Evolutionary conservation across 1,140 invertebrate genomes (phyloP).

Genomic region (Mercenaria mercenaria): DNA sequence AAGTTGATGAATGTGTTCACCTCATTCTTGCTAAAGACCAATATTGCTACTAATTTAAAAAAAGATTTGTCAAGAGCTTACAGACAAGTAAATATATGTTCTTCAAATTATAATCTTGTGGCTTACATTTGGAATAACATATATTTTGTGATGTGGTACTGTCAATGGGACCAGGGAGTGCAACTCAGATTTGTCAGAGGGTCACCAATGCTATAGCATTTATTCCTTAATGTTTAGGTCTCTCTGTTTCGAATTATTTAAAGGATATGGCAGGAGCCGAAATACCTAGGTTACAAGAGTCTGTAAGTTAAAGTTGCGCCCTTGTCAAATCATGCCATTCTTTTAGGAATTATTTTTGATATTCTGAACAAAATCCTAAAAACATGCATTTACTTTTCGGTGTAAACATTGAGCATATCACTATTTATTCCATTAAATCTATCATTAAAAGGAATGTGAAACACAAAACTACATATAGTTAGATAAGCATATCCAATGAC

Average conservation of each 20-base stretch:
- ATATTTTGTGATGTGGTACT: not conserved
- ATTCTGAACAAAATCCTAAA: not conserved
- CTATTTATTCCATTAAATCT: not conserved
- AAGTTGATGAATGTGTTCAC: constrained; percentile 7
- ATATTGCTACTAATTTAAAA: not conserved
- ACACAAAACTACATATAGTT: not conserved
- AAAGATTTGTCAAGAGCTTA: constrained; percentile 14
- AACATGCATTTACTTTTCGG: not conserved
- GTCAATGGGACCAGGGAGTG: not conserved
- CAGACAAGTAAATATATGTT: not conserved
- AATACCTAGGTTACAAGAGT: not conserved
- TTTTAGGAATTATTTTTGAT: not conserved
- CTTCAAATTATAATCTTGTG: constrained; percentile 3
- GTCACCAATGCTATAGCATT: not conserved
- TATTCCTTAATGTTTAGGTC: not conserved
- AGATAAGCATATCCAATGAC: not conserved
- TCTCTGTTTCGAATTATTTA: constrained; percentile 17
- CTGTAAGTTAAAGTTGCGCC: not conserved
- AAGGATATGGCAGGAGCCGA: not conserved
- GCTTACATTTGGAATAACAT: not conserved
- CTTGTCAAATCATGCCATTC: not conserved
- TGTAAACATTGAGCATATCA: not conserved
- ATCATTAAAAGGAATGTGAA: no score
- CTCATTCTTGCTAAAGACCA: not conserved
- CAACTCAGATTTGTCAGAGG: constrained; percentile 30